Evolutionary conservation across 1,140 invertebrate species (phyloP).

Genomic region (Lordiphosa collinella): DNA sequence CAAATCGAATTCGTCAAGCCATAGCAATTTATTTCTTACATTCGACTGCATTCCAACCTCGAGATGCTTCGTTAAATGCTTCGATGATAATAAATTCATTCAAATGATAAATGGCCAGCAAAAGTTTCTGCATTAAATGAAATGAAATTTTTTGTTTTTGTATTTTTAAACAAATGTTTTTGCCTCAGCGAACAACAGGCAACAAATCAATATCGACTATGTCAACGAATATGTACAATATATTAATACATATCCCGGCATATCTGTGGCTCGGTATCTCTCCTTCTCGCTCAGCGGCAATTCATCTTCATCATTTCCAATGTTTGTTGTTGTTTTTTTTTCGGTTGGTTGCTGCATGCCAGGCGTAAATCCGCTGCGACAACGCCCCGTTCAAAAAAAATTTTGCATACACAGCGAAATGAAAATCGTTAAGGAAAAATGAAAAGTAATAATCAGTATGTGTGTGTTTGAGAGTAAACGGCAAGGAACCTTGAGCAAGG

Average conservation of each 20-base stretch:
- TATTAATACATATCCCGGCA: conserved; percentile 54
- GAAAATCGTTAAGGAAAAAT: conserved; percentile 68
- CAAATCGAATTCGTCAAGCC: not conserved
- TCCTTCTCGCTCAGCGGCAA: conserved; percentile 24
- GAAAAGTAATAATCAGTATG: conserved; percentile 72
- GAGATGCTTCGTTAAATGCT: conserved; percentile 14
- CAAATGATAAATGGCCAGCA: conserved; percentile 60
- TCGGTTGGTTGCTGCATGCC: conserved; percentile 38
- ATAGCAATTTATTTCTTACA: conserved; percentile 65
- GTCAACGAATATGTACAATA: conserved; percentile 30
- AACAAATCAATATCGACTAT: conserved; percentile 59
- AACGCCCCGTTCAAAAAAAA: conserved; percentile 36
- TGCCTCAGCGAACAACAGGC: conserved; percentile 38
- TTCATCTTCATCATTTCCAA: conserved; percentile 73
- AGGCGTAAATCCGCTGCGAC: conserved; percentile 67
- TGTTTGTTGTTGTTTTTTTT: not conserved
- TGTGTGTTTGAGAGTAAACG: conserved; percentile 2
- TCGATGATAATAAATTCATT: conserved; percentile 45
- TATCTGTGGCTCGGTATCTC: conserved; percentile 32
- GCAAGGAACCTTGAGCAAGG: conserved; percentile 15
- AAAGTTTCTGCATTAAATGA: conserved; percentile 30
- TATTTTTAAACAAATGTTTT: conserved; percentile 47
- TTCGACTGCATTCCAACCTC: conserved; percentile 37
- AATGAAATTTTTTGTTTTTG: conserved; percentile 16
- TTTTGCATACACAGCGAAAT: conserved; percentile 15